A percentile compares a stretch with the other conserved stretches of the same genome.
Conservation (phyloP, 2,113 vertebrate genomes). For the Hippocampus comes region DNA sequence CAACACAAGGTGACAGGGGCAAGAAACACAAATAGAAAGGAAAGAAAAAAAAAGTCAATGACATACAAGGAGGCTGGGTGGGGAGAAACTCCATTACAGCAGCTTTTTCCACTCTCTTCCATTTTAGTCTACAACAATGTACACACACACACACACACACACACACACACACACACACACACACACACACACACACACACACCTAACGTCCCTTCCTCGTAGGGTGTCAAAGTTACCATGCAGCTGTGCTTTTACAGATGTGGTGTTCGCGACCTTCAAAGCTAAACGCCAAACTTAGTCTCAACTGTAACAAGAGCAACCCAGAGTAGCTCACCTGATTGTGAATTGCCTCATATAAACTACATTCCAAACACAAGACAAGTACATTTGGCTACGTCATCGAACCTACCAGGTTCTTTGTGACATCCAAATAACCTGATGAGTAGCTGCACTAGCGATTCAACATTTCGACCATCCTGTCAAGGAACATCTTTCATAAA, state of each 20-base stretch:
- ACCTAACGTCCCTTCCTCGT: constrained; percentile 39
- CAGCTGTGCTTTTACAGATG: constrained; percentile 72
- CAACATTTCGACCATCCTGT: no score
- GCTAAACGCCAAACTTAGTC: constrained; percentile 36
- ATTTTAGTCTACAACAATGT: constrained; percentile 24
- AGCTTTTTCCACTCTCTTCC: constrained; percentile 33
- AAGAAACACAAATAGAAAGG: constrained; percentile 36
- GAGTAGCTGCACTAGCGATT: no score
- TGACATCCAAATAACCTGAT: no score
- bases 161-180: constrained; percentile 8
- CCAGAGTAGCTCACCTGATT: background rate
- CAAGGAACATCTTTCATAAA: no score
- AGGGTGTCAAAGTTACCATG: constrained; percentile 44
- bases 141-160: constrained; percentile 15
- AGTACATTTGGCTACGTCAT: no score
- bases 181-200: constrained; percentile 15
- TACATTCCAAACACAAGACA: background rate
- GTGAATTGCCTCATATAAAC: background rate
- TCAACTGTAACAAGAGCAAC: background rate
- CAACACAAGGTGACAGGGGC: background rate
- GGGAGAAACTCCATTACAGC: constrained; percentile 45
- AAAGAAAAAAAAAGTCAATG: constrained; percentile 17
- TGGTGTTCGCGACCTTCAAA: constrained; percentile 41
- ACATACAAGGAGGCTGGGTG: constrained; percentile 19
- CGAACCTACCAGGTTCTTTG: no score